A percentile compares a stretch with the other conserved stretches of the same genome.
Conservation (phyloP, 2,797 vertebrate genomes). For the Cossypha polioptera region DNA sequence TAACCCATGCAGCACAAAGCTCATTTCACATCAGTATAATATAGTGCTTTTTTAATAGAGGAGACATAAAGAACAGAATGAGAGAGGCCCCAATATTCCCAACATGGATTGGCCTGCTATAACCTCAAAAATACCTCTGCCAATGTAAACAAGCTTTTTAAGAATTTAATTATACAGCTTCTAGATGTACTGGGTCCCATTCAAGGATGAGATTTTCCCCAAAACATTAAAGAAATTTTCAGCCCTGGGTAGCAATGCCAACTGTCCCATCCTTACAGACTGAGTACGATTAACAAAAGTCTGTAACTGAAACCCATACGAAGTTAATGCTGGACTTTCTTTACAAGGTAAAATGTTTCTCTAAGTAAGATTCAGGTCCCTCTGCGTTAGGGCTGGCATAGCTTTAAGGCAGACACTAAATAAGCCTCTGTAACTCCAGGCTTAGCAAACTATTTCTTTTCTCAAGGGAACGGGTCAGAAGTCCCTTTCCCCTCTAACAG, state of each 20-base stretch:
- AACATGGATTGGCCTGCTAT: not conserved
- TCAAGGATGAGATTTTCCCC: not conserved
- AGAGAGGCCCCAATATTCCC: not conserved
- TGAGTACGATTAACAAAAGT: rapidly evolving
- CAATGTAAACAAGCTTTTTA: not conserved
- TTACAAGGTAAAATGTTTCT: not conserved
- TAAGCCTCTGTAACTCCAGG: not conserved
- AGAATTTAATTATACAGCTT: not conserved
- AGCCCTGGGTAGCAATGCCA: not conserved
- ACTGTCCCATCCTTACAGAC: not conserved
- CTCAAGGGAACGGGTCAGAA: not conserved
- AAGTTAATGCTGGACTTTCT: not conserved
- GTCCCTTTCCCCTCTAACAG: not conserved
- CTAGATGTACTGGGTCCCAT: not conserved
- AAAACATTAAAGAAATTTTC: not conserved
- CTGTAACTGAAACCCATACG: not conserved
- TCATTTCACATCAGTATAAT: not conserved
- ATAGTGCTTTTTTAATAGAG: not conserved
- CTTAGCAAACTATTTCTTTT: not conserved
- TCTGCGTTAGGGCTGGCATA: not conserved
- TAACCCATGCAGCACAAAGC: not conserved
- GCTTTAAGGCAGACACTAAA: not conserved
- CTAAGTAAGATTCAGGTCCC: not conserved
- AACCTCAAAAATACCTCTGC: not conserved
- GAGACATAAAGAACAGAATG: not conserved